These are phyloP conservation scores for Sebastes trivittatus DNA, from an alignment of 2,797 vertebrate genomes.

Conservation along the genomic window DNA sequence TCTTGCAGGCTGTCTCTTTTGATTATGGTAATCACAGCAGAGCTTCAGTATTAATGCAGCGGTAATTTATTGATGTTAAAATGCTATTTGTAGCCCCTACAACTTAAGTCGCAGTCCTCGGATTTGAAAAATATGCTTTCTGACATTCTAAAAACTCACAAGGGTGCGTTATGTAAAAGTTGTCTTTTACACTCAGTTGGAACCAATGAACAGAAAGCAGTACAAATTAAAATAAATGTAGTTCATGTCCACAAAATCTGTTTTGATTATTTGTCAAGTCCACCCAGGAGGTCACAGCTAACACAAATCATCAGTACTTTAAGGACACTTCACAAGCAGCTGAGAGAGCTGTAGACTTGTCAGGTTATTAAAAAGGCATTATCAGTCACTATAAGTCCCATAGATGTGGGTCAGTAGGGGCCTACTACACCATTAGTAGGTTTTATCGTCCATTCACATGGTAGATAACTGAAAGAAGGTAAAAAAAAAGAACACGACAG, in stretches of 20 bases:
- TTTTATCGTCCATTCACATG: too few relatives aligned
- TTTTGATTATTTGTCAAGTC: conserved; percentile 4
- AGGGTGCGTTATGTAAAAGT: not conserved
- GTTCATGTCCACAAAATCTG: not conserved
- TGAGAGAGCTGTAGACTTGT: too few relatives aligned
- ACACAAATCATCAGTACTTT: not conserved
- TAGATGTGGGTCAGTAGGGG: too few relatives aligned
- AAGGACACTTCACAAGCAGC: not conserved
- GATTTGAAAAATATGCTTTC: conserved; percentile 26
- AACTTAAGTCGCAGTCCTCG: conserved; percentile 15
- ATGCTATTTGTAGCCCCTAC: conserved; percentile 33
- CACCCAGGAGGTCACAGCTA: not conserved
- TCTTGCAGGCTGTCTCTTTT: conserved; percentile 6
- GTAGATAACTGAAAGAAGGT: too few relatives aligned
- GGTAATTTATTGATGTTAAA: conserved; percentile 52
- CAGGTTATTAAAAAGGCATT: too few relatives aligned
- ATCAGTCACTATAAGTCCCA: too few relatives aligned
- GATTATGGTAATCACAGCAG: conserved; percentile 29
- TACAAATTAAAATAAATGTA: not conserved
- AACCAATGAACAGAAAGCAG: conserved; percentile 5
- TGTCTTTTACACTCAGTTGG: not conserved
- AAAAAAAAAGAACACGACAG: too few relatives aligned
- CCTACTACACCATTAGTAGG: too few relatives aligned
- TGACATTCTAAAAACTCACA: conserved; percentile 34
- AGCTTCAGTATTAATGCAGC: conserved; percentile 27